A percentile compares a stretch with the other conserved stretches of the same genome.
These are phyloP conservation scores for Phymorhynchus buccinoides DNA, from an alignment of 1,140 invertebrate genomes.

Conservation along the genomic window DNA sequence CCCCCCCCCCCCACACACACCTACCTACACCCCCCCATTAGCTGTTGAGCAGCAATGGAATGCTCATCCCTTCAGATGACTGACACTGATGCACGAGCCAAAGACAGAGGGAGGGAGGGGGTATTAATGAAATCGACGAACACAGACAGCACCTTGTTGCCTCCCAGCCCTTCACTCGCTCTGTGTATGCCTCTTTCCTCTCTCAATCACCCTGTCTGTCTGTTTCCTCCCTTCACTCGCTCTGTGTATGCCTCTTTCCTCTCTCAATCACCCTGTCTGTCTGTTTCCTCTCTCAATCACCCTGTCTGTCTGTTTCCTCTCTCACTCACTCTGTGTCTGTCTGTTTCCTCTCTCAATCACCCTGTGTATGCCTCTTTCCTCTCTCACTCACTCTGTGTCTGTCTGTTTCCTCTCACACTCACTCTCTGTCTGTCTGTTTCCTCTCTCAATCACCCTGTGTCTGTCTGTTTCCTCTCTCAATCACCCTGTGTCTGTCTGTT, in stretches of 20 bases:
- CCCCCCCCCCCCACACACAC: no score
- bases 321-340: background rate
- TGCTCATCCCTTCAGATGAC: no score
- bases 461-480: background rate
- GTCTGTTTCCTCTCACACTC: background rate
- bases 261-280: no score
- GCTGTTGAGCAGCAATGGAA: no score
- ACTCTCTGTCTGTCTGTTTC: background rate
- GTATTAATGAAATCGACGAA: no score
- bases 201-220: background rate
- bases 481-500: no score
- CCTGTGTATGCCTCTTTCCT: no score
- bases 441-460: background rate
- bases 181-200: background rate
- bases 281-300: background rate
- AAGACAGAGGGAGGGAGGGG: no score
- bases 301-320: background rate
- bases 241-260: no score
- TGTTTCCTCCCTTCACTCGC: background rate
- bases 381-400: no score
- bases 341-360: background rate
- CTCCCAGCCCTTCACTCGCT: background rate
- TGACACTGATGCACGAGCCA: no score
- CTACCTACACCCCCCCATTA: no score
- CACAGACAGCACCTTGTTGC: background rate